Conservation (phyloP, 2,113 vertebrate genomes). For the Siniperca chuatsi region DNA sequence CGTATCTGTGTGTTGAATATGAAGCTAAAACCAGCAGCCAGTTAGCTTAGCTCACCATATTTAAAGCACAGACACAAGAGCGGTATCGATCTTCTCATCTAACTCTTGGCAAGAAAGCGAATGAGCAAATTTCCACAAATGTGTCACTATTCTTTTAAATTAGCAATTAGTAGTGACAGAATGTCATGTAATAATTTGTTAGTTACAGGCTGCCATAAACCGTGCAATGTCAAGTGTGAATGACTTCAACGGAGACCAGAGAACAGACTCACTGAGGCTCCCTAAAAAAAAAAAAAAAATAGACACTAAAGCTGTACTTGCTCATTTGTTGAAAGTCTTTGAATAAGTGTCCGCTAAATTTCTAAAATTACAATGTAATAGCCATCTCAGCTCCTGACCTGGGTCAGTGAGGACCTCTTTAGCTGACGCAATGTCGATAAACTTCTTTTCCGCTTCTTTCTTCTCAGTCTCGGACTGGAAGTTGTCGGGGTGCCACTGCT, state of each 20-base stretch:
- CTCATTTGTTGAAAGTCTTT: neutral
- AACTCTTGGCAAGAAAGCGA: neutral
- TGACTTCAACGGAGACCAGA: no score
- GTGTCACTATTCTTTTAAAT: neutral
- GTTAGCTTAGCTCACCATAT: no score
- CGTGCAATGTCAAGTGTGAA: no score
- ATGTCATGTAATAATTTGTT: neutral
- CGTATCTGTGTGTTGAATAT: no score
- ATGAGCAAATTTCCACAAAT: neutral
- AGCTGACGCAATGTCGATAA: conserved; percentile 88
- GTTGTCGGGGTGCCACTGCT: conserved; percentile 89
- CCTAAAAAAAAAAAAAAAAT: neutral
- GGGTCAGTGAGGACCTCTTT: conserved; percentile 89
- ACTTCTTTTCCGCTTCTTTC: conserved; percentile 88
- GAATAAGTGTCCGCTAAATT: neutral
- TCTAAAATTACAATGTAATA: neutral
- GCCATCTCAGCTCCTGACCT: conserved; percentile 72
- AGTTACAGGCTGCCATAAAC: neutral
- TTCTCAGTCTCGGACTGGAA: conserved; percentile 87
- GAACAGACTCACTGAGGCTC: neutral
- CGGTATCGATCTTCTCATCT: neutral
- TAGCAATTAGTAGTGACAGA: neutral
- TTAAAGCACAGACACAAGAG: no score
- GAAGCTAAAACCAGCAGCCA: no score
- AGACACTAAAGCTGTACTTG: no score